Conservation (phyloP, 2,888 invertebrate genomes). For the Calameuta idolon region DNA sequence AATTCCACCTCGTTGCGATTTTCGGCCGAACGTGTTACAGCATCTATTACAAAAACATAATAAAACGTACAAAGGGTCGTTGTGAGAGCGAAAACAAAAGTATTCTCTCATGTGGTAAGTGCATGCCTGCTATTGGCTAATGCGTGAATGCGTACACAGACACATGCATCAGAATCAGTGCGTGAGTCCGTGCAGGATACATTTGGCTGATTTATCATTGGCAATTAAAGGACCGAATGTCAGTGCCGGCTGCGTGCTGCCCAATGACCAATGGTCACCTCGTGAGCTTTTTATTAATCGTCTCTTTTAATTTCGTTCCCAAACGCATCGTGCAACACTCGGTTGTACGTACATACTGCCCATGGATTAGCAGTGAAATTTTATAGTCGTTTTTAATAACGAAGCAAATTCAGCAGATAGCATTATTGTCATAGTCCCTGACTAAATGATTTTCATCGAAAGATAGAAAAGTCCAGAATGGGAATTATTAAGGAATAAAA, state of each 20-base stretch:
- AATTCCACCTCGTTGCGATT: not conserved
- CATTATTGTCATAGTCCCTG: not conserved
- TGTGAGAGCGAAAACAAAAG: not conserved
- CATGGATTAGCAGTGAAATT: not conserved
- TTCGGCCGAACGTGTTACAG: not conserved
- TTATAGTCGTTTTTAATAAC: not conserved
- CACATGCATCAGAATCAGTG: not conserved
- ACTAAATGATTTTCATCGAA: not conserved
- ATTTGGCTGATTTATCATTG: slow-evolving; percentile 48
- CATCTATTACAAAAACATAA: not conserved
- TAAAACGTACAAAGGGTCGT: not conserved
- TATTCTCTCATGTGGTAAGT: not conserved
- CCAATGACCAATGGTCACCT: slow-evolving; percentile 57
- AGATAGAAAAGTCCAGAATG: not conserved
- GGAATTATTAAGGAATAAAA: not conserved
- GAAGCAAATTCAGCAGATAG: not conserved
- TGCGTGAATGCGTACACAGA: not conserved
- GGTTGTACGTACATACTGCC: not conserved
- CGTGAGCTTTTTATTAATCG: slow-evolving; percentile 58
- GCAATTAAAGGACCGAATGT: slow-evolving; percentile 61
- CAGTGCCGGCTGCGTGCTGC: slow-evolving; percentile 52
- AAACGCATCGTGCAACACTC: not conserved
- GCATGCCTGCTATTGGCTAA: not conserved
- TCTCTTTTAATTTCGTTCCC: slow-evolving; percentile 33
- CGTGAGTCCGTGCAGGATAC: not conserved